These are phyloP conservation scores for Oreochromis tanganicae DNA, from an alignment of 2,113 vertebrate genomes.

Conservation along the genomic window DNA sequence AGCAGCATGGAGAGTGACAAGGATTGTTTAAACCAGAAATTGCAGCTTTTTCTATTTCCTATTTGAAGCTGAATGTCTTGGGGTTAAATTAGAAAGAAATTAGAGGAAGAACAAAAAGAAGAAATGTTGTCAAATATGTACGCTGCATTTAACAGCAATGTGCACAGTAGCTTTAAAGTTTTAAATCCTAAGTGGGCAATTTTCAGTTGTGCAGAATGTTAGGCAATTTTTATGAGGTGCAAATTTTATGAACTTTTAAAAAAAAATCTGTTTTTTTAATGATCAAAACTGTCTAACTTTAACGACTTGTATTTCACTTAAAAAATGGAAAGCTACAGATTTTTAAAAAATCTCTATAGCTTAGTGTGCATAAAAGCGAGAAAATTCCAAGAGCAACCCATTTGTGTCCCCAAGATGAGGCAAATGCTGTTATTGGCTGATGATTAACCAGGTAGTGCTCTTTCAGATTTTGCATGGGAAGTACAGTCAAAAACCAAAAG, in stretches of 20 bases:
- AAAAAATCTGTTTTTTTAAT: neutral
- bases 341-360: neutral
- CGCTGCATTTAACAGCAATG: neutral
- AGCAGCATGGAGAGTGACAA: slow-evolving; percentile 43
- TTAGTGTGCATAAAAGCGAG: neutral
- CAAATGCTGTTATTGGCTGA: slow-evolving; percentile 53
- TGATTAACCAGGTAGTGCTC: slow-evolving; percentile 60
- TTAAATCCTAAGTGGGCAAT: neutral
- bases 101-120: neutral
- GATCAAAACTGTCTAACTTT: neutral
- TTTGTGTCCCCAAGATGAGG: slow-evolving; percentile 24
- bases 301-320: neutral
- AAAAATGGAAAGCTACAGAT: neutral
- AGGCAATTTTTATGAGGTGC: neutral
- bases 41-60: slow-evolving; percentile 6
- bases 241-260: too few relatives aligned
- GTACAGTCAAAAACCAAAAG: neutral
- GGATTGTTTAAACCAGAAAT: slow-evolving; percentile 51
- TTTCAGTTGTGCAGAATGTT: neutral
- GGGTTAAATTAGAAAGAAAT: neutral
- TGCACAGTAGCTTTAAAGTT: neutral
- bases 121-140: neutral
- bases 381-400: neutral
- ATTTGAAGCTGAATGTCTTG: neutral
- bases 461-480: slow-evolving; percentile 23